Percentiles rank a stretch among this genome's conserved stretches.
These are phyloP conservation scores for Pollimyrus isidori DNA, from an alignment of 2,113 vertebrate species.

Conservation along the genomic window DNA sequence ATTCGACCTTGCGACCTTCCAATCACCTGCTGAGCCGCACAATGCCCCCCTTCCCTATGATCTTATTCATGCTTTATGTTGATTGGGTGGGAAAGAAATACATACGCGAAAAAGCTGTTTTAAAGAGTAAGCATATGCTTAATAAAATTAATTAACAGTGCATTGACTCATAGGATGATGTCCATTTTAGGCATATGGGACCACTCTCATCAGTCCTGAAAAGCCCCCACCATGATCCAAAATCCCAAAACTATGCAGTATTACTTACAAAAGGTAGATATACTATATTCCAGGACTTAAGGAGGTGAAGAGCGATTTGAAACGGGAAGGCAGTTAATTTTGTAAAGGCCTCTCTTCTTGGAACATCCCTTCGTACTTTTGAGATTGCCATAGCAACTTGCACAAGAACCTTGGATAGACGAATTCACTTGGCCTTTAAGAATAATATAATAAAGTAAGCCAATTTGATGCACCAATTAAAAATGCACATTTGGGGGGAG, in stretches of 20 bases:
- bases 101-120: neutral
- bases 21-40: neutral
- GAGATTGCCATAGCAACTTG: neutral
- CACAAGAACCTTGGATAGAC: neutral
- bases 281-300: neutral
- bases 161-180: neutral
- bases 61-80: neutral
- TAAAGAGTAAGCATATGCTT: neutral
- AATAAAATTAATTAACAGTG: neutral
- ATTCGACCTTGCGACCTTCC: neutral
- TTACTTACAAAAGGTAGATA: neutral
- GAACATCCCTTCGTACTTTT: neutral
- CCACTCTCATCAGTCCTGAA: neutral
- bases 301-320: neutral
- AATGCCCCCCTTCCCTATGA: neutral
- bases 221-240: neutral
- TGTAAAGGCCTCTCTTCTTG: neutral
- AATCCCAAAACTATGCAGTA: neutral
- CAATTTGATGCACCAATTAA: neutral
- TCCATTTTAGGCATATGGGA: neutral
- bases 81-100: neutral
- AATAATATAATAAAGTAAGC: neutral
- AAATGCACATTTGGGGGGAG: neutral
- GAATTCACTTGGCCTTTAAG: neutral
- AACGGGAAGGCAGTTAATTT: neutral